Conservation (phyloP, 2,113 vertebrate genomes). For the Urocolius indicus region DNA sequence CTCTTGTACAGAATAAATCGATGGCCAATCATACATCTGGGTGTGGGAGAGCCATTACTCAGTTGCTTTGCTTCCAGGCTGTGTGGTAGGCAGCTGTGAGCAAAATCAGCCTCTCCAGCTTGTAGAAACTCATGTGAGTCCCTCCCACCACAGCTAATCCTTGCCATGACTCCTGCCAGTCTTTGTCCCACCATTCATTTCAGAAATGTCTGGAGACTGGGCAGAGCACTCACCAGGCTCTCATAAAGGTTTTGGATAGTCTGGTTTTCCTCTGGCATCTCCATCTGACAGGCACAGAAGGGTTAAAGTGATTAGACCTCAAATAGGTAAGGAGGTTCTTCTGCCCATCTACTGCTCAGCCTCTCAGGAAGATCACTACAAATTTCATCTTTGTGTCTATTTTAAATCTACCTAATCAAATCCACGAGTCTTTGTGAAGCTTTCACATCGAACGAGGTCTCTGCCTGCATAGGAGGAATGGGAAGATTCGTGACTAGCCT, state of each 20-base stretch:
- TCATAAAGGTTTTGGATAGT: not conserved
- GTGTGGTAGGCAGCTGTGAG: not conserved
- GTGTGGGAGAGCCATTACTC: not conserved
- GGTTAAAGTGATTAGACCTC: not conserved
- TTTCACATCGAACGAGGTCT: not conserved
- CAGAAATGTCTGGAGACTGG: not conserved
- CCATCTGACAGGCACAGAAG: not conserved
- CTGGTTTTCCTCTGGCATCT: not conserved
- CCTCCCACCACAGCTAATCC: not conserved
- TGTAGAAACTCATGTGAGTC: not conserved
- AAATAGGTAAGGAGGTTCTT: not conserved
- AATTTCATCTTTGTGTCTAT: conserved; percentile 1
- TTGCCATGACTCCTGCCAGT: not conserved
- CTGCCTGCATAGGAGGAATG: not conserved
- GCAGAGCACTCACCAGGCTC: not conserved
- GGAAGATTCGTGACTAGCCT: not conserved
- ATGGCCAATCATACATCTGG: not conserved
- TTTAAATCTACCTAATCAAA: not conserved
- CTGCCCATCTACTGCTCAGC: not conserved
- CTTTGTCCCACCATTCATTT: not conserved
- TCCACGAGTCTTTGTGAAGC: not conserved
- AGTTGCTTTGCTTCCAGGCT: not conserved
- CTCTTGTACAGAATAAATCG: not conserved
- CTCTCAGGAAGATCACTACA: not conserved
- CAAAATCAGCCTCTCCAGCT: not conserved